phyloP scores from a whole-genome alignment of 1,140 invertebrate species.

The Meteorus sp. region DNA sequence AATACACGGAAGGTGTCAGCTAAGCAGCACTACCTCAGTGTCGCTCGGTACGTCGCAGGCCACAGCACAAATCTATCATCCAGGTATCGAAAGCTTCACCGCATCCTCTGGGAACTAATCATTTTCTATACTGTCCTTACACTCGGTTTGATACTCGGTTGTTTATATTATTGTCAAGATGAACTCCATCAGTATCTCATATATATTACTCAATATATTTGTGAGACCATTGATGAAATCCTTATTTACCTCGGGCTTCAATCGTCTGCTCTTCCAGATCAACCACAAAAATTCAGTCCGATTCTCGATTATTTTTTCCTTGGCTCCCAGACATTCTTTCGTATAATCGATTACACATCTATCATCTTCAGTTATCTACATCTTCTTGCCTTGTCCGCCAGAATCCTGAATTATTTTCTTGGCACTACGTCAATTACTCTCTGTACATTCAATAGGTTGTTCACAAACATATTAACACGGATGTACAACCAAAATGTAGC shows the following conservation, averaged over 20 bases:
- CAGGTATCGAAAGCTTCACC: conserved; percentile 45
- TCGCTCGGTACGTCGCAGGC: conserved; percentile 73
- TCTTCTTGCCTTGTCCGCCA: neutral
- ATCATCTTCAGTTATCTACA: neutral
- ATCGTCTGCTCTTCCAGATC: neutral
- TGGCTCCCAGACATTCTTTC: too few species aligned
- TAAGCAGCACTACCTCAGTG: conserved; percentile 73
- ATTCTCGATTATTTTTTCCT: neutral
- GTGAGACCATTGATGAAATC: neutral
- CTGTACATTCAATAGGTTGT: neutral
- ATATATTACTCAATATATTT: neutral
- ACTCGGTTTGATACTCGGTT: conserved; percentile 6
- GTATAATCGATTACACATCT: neutral
- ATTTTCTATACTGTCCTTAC: conserved; percentile 8
- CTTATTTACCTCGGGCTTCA: neutral
- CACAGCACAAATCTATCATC: conserved; percentile 58
- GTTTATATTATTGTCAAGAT: neutral
- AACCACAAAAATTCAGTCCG: neutral
- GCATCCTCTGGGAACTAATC: conserved; percentile 29
- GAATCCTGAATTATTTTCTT: neutral
- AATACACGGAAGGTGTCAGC: conserved; percentile 61
- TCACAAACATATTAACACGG: neutral
- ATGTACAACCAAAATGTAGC: conserved; percentile 7
- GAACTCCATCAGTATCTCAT: neutral
- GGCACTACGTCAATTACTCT: neutral